Percentiles rank a stretch among this genome's conserved stretches.
Conservation (phyloP, 1,140 invertebrate genomes). For the Hydropsyche tenuis region DNA sequence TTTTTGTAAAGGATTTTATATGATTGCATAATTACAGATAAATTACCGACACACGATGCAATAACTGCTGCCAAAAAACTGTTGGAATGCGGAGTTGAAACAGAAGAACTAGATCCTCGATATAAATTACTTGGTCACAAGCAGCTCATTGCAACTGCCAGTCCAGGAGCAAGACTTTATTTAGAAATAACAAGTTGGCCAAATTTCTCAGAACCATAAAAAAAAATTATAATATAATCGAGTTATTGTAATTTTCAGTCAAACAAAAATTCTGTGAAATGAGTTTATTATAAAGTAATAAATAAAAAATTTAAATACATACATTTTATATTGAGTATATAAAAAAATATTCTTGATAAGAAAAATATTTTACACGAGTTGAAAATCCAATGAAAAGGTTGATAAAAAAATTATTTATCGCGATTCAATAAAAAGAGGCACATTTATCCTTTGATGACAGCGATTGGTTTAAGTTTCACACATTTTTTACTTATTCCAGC, state of each 20-base stretch:
- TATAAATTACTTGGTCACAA: slow-evolving; percentile 69
- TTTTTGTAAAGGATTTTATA: not conserved
- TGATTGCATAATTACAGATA: slow-evolving; percentile 59
- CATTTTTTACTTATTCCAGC: slow-evolving; percentile 98
- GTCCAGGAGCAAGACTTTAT: slow-evolving; percentile 70
- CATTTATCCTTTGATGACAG: slow-evolving; percentile 94
- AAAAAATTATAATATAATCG: no score
- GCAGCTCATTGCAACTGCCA: slow-evolving; percentile 66
- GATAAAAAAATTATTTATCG: not conserved
- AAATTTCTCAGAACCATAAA: slow-evolving; percentile 53
- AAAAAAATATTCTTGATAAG: not conserved
- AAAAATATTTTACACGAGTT: no score
- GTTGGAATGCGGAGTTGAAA: slow-evolving; percentile 67
- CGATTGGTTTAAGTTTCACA: slow-evolving; percentile 96
- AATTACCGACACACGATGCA: slow-evolving; percentile 63
- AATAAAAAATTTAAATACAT: no score
- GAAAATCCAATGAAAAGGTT: no score
- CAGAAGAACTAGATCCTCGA: slow-evolving; percentile 63
- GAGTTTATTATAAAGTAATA: no score
- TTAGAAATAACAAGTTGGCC: slow-evolving; percentile 66
- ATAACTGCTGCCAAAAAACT: slow-evolving; percentile 66
- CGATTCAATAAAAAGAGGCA: not conserved
- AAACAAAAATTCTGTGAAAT: no score
- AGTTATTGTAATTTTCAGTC: no score
- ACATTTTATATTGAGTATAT: not conserved